Base-by-base conservation (phyloP, 23 tunicate species). In the Clavelina lepadiformis region DNA sequence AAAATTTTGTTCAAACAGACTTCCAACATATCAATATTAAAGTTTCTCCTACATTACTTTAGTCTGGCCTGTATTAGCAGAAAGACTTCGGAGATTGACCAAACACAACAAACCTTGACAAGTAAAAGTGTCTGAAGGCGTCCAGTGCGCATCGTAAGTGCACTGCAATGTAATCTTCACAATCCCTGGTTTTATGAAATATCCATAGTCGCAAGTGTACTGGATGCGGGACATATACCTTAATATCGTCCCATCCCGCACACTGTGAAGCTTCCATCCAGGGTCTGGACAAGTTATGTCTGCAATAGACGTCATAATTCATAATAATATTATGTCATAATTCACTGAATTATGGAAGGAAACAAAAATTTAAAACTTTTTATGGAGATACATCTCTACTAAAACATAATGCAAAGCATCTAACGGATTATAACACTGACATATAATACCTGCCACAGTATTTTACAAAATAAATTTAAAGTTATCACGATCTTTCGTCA, bases 171-270 rank as follows among this genome's bases (percentile, higher is more conserved):
- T 35, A 7, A 63, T 35, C 52, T 2, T 22, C 65, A 80, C 52
- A 6, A 72, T 30, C 3, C 95, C 95, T 20, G 80, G 80, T 37
- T 50, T 37, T 20, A 86, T 66, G 32, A 77, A 71, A 51, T 46
- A 77, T 0, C 79, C 85, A 0, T 72, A 25, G 5, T 52, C 38
- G 63, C 95, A 86, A 24, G 65, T 46, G 49, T 86, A 86, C 28
- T 30, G 35, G 29, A 75, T 69, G 18, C 24, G 36, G 30, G 85
- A 53, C 29, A 61, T n/a, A 37, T 77, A 78, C 4, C 38, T 56
- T 15, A 7, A 21, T 19, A 21, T 34, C 1, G 2, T 46, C n/a
- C 73, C 75, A 3, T 34, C 31, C 27, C 46, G 61, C 11, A 20
- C 35, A 30, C 75, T 33, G 57, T 50, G 47, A 1, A 7, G 2